These are phyloP conservation scores for Drosophila vallismaia DNA, from an alignment of 2,888 invertebrate genomes.

Conservation along the genomic window DNA sequence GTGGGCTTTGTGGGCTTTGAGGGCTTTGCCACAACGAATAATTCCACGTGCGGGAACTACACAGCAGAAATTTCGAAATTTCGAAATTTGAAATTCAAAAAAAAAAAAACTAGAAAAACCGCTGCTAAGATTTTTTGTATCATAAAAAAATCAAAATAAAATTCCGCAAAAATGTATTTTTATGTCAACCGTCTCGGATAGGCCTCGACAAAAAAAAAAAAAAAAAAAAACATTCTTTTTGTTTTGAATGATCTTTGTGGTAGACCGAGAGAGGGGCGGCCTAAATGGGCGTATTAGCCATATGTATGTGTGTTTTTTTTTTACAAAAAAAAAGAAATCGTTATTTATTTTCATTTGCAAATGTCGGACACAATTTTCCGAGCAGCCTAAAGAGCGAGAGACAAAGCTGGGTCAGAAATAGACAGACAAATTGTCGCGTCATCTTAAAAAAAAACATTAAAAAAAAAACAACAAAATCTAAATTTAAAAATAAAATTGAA, in stretches of 20 bases:
- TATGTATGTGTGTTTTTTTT: not conserved
- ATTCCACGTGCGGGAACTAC: constrained; percentile 30
- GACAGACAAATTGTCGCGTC: constrained; percentile 81
- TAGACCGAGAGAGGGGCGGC: not conserved
- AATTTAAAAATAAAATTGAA: constrained; percentile 46
- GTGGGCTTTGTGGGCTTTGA: not conserved
- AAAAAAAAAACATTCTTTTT: constrained; percentile 30
- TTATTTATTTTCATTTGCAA: constrained; percentile 29
- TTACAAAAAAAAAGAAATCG: constrained; percentile 14
- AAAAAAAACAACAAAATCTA: constrained; percentile 19
- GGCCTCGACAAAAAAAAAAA: constrained; percentile 60
- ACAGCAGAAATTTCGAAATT: constrained; percentile 16
- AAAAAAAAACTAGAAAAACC: constrained; percentile 19
- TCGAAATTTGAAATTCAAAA: constrained; percentile 39
- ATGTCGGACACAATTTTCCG: constrained; percentile 45
- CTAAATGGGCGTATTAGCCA: not conserved
- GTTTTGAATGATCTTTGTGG: constrained; percentile 38
- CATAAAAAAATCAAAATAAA: constrained; percentile 66
- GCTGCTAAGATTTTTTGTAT: constrained; percentile 10
- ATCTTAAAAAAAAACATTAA: constrained; percentile 61
- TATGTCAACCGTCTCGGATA: constrained; percentile 60
- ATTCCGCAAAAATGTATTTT: constrained; percentile 65
- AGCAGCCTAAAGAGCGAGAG: constrained; percentile 29
- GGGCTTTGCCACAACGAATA: constrained; percentile 18
- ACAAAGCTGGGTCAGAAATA: constrained; percentile 69